Base-by-base conservation (phyloP, 2,797 vertebrate species). In the Typhlichthys subterraneus region DNA sequence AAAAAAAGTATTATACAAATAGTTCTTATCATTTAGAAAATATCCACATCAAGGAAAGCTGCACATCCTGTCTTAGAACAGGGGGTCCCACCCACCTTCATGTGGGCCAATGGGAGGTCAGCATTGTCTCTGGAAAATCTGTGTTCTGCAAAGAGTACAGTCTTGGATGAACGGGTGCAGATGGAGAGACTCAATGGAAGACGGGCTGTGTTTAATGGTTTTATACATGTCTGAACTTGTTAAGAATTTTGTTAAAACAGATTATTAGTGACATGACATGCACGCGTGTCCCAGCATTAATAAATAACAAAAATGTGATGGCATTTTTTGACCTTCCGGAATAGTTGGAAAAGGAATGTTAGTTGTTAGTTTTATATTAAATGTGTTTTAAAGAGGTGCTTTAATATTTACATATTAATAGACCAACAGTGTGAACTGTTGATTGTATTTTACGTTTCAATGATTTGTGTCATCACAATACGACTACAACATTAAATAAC, bases 161-260 rank as follows among this genome's bases (percentile, higher is more conserved):
- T 89, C 91, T 90, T 89, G 95, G 94, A 95, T 94, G 92, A 90
- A 86, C 93, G 91, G 94, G 95, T 90, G 88, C 92, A 94, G 89
- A 91, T 91, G 92, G 94, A 93, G 93, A 87, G 74, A 82, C 70
- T 80, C 67, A 46, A 48, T 59, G 15, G 19, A 17, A 53, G 6
- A 17, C 52, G 12, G 52, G 10, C 17, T 14, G 15, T 53, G 17
- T 53, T 19, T 19, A 23, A 8, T 19, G 8, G 19, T 10, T 19
- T 23, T 9, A 53, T 7, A 2, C 17, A 23, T 9, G 38, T 42
- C 38, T 42, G 8, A 42, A 42, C 38, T 42, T 42, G 38, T 42
- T 42, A 7, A 42, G 38, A 42, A 8, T 9, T 42, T 8, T 42
- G 38, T 42, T 42, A 8, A 42, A 42, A 42, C 38, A 42, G 4